phyloP scores from a whole-genome alignment of 2,888 invertebrate species.

The Nemotelus pantherinus region DNA sequence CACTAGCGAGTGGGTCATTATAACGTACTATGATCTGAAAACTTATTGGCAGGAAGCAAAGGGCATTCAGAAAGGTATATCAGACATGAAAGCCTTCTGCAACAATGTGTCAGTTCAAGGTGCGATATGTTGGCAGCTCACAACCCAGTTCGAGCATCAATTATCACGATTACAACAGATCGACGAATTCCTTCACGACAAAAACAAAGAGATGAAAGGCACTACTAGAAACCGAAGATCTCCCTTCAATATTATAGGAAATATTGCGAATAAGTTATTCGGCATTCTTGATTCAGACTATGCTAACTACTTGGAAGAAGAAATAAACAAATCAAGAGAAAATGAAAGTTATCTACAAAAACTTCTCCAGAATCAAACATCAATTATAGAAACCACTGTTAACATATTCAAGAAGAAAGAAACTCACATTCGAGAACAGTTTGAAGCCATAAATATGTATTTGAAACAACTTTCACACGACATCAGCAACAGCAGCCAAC shows the following conservation, averaged over 20 bases:
- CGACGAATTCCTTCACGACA: background rate
- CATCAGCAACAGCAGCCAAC: too few species aligned
- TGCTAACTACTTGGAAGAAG: background rate
- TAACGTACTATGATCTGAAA: background rate
- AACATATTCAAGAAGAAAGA: background rate
- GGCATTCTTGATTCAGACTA: constrained; percentile 6
- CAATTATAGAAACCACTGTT: background rate
- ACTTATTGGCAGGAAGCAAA: background rate
- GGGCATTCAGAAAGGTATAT: too few species aligned
- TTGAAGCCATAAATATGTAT: background rate
- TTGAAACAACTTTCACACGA: too few species aligned
- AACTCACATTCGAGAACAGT: background rate
- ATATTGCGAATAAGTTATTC: constrained; percentile 8
- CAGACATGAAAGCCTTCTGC: background rate
- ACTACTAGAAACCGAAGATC: background rate
- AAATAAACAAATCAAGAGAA: background rate
- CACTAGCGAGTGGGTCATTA: background rate
- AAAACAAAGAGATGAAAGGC: too few species aligned
- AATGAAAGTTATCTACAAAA: background rate
- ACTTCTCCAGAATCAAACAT: background rate
- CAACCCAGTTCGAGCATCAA: background rate
- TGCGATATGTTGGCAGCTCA: background rate
- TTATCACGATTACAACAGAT: background rate
- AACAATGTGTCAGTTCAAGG: background rate
- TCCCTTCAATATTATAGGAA: background rate